A percentile compares a stretch with the other conserved stretches of the same genome.
Conservation (phyloP, 2,113 vertebrate species). For the Numida meleagris region DNA sequence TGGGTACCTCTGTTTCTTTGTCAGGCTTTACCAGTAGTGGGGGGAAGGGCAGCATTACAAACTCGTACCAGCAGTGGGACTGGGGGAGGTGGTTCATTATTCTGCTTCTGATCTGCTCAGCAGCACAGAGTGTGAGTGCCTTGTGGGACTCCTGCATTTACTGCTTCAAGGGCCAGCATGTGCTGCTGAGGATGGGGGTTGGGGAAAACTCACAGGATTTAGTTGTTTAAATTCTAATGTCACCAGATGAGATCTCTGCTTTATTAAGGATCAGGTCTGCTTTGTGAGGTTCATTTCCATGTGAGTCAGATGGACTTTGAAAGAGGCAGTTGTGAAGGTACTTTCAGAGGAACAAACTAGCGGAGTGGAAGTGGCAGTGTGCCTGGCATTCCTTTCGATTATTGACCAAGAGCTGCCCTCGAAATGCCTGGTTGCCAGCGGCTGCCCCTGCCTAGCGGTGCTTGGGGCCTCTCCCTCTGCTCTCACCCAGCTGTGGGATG, state of each 20-base stretch:
- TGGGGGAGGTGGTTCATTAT: conserved; percentile 23
- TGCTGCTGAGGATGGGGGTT: neutral
- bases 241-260: neutral
- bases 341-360: neutral
- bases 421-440: neutral
- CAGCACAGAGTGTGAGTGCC: neutral
- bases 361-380: neutral
- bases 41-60: neutral
- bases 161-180: neutral
- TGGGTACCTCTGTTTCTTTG: neutral
- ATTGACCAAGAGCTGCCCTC: neutral
- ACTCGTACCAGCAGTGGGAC: conserved; percentile 2
- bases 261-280: neutral
- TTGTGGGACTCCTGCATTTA: neutral
- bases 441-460: neutral
- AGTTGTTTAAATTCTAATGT: neutral
- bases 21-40: neutral
- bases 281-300: conserved; percentile 4
- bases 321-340: conserved; percentile 32
- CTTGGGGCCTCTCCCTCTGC: neutral
- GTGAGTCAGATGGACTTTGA: conserved; percentile 4
- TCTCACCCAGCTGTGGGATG: neutral
- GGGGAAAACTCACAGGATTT: neutral
- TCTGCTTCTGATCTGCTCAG: neutral
- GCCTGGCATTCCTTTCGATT: conserved; percentile 7